These are phyloP conservation scores for Cosmia trapezina DNA, from an alignment of 2,888 invertebrate species.

Conservation along the genomic window DNA sequence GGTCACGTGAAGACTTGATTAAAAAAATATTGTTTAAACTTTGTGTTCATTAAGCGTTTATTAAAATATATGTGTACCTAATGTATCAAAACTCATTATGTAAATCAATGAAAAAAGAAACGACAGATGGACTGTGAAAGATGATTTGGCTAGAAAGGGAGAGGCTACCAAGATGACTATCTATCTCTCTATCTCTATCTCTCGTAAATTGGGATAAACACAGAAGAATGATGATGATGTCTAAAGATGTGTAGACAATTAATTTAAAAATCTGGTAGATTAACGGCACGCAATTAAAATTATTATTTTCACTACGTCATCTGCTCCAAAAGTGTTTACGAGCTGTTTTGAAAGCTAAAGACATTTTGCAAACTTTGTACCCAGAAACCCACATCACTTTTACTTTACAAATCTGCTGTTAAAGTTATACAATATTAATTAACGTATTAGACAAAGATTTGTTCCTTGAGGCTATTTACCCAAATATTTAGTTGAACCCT, in stretches of 20 bases:
- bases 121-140: too few species aligned
- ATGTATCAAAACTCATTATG: too few species aligned
- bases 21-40: too few species aligned
- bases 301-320: not conserved
- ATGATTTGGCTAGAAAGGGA: too few species aligned
- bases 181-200: too few species aligned
- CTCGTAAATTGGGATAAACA: not conserved
- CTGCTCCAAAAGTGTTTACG: not conserved
- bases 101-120: too few species aligned
- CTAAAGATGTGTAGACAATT: not conserved
- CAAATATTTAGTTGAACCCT: not conserved
- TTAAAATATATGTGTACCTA: too few species aligned
- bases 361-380: slow-evolving; percentile 1
- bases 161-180: too few species aligned
- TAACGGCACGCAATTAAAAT: not conserved
- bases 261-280: not conserved
- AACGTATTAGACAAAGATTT: not conserved
- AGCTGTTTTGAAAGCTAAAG: not conserved
- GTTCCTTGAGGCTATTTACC: slow-evolving; percentile 4
- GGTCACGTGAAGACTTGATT: too few species aligned
- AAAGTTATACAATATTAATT: slow-evolving; percentile 6
- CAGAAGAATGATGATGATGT: not conserved
- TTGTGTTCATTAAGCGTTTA: too few species aligned
- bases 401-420: slow-evolving; percentile 13
- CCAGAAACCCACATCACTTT: slow-evolving; percentile 5